These are phyloP conservation scores for Anas platyrhynchos DNA, from an alignment of 2,113 vertebrate genomes.

Conservation along the genomic window DNA sequence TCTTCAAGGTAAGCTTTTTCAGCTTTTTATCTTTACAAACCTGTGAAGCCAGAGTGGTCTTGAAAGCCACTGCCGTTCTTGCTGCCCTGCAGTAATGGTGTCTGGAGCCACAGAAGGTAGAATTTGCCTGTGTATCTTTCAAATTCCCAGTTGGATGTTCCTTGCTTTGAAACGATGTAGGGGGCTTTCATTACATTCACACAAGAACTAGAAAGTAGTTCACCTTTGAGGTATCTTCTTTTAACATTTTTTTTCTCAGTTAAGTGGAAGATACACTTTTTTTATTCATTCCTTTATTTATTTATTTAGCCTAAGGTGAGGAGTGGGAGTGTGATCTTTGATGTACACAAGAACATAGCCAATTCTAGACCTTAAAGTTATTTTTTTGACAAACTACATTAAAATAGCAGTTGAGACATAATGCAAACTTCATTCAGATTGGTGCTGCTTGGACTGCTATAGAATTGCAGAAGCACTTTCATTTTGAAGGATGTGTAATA, in stretches of 20 bases:
- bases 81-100: background rate
- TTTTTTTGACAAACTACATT: background rate
- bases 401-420: background rate
- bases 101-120: background rate
- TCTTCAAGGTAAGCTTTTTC: constrained; percentile 13
- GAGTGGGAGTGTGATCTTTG: background rate
- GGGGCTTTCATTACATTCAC: background rate
- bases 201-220: background rate
- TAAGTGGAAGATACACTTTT: background rate
- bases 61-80: constrained; percentile 18
- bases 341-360: background rate
- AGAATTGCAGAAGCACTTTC: background rate
- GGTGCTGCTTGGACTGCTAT: background rate
- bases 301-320: background rate
- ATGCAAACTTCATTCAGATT: background rate
- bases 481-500: background rate
- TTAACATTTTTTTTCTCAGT: background rate
- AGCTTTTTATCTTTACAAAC: background rate
- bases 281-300: rapidly evolving
- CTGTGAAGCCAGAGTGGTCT: constrained; percentile 1
- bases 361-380: background rate
- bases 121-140: background rate
- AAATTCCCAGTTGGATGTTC: background rate
- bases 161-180: background rate
- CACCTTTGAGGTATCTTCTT: background rate